phyloP scores from a whole-genome alignment of 2,888 invertebrate species.

The Lacanobia wlatinum region DNA sequence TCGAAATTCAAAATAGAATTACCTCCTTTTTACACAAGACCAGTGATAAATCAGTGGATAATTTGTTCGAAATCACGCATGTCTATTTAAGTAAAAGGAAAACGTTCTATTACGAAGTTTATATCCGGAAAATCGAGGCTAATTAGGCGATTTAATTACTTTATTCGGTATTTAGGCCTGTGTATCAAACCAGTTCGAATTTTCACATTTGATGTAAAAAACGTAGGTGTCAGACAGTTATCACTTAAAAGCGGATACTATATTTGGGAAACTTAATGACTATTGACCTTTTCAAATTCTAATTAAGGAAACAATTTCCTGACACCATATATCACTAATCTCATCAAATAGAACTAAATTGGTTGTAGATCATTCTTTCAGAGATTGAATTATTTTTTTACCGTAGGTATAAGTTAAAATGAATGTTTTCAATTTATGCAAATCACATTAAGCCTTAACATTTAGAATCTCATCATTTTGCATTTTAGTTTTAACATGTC shows the following conservation, averaged over 20 bases:
- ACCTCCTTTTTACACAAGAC: conserved; percentile 9
- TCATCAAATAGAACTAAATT: conserved; percentile 31
- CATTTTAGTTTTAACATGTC: conserved; percentile 37
- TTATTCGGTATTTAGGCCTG: conserved; percentile 18
- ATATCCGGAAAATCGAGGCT: conserved; percentile 34
- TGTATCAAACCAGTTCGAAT: conserved; percentile 8
- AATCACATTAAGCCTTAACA: conserved; percentile 59
- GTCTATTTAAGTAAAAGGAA: neutral
- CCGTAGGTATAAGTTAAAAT: conserved; percentile 8
- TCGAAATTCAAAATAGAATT: neutral
- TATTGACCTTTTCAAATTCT: conserved; percentile 47
- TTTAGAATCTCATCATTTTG: conserved; percentile 53
- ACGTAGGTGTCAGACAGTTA: conserved; percentile 33
- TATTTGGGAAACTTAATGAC: conserved; percentile 38
- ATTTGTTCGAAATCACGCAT: conserved; percentile 12
- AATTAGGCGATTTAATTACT: conserved; percentile 21
- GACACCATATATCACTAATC: conserved; percentile 41
- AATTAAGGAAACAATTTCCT: conserved; percentile 42
- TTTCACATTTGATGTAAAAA: conserved; percentile 15
- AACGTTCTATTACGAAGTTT: conserved; percentile 27
- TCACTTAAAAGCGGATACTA: conserved; percentile 29
- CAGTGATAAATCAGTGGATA: neutral
- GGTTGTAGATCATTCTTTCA: conserved; percentile 12
- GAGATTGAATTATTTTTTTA: conserved; percentile 27
- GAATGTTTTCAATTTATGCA: conserved; percentile 51